phyloP scores from a whole-genome alignment of 2,888 invertebrate species.

The Andrena camellia region DNA sequence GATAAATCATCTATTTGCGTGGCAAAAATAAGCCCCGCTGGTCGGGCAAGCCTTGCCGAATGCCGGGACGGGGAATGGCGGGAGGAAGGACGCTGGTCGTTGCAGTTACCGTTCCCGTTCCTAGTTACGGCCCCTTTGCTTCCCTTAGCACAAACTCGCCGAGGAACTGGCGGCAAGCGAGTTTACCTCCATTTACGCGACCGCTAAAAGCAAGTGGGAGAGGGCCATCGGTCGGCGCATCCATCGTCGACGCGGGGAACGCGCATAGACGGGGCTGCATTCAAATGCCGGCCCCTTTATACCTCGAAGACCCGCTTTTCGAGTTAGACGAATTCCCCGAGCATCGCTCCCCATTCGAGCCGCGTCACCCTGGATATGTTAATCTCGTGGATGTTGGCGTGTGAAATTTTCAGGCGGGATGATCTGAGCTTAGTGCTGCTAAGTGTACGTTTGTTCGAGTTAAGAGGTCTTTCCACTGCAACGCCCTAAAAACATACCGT shows the following conservation, averaged over 20 bases:
- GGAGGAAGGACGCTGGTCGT: slow-evolving; percentile 41
- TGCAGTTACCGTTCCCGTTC: slow-evolving; percentile 30
- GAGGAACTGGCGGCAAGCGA: slow-evolving; percentile 38
- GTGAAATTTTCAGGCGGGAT: not conserved
- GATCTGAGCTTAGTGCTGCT: no score
- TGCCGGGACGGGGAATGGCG: slow-evolving; percentile 17
- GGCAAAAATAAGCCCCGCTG: slow-evolving; percentile 23
- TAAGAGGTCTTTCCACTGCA: no score
- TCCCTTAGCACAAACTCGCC: slow-evolving; percentile 46
- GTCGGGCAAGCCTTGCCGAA: not conserved
- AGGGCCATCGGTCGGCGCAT: slow-evolving; percentile 34
- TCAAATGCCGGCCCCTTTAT: slow-evolving; percentile 24
- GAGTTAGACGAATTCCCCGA: slow-evolving; percentile 21
- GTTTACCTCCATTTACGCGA: slow-evolving; percentile 60
- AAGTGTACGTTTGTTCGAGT: no score
- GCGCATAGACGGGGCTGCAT: slow-evolving; percentile 24
- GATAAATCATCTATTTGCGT: slow-evolving; percentile 17
- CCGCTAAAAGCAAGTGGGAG: slow-evolving; percentile 30
- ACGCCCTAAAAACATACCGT: no score
- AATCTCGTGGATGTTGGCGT: not conserved
- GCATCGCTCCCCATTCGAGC: not conserved
- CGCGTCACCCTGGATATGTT: slow-evolving; percentile 3
- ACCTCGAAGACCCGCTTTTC: slow-evolving; percentile 9
- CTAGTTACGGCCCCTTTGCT: slow-evolving; percentile 23
- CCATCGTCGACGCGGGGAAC: slow-evolving; percentile 5